These are phyloP conservation scores for Agrilus mali DNA, from an alignment of 2,888 invertebrate genomes.

Conservation along the genomic window DNA sequence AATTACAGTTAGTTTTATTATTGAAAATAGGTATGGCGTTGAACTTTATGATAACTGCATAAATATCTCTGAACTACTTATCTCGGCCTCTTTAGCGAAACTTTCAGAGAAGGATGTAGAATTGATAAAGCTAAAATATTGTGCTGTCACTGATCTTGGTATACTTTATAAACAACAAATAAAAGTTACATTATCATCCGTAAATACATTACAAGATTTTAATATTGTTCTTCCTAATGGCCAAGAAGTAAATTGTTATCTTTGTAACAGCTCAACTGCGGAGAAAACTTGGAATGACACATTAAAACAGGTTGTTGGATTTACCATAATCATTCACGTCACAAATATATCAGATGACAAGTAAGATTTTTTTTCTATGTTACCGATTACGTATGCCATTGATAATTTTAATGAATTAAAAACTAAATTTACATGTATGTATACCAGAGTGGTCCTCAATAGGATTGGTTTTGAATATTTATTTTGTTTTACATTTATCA, in stretches of 20 bases:
- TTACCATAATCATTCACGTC: conserved; percentile 35
- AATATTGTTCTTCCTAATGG: conserved; percentile 34
- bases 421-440: too few relatives aligned
- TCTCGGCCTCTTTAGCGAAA: conserved; percentile 21
- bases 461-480: too few relatives aligned
- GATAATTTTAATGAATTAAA: too few relatives aligned
- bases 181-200: conserved; percentile 30
- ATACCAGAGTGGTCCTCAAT: too few relatives aligned
- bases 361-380: conserved; percentile 21
- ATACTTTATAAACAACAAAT: conserved; percentile 35
- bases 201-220: conserved; percentile 33
- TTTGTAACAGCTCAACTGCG: conserved; percentile 37
- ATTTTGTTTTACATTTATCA: too few relatives aligned
- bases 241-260: conserved; percentile 36
- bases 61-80: conserved; percentile 19
- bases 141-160: conserved; percentile 26
- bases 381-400: conserved; percentile 1
- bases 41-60: conserved; percentile 18
- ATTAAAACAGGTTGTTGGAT: conserved; percentile 39
- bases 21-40: conserved; percentile 18
- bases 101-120: conserved; percentile 3
- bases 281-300: conserved; percentile 36
- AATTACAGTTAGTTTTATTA: not conserved
- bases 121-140: conserved; percentile 9
- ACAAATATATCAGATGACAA: conserved; percentile 33